Evolutionary conservation across 1,140 invertebrate species (phyloP).

Genomic region (Coelopa frigida): DNA sequence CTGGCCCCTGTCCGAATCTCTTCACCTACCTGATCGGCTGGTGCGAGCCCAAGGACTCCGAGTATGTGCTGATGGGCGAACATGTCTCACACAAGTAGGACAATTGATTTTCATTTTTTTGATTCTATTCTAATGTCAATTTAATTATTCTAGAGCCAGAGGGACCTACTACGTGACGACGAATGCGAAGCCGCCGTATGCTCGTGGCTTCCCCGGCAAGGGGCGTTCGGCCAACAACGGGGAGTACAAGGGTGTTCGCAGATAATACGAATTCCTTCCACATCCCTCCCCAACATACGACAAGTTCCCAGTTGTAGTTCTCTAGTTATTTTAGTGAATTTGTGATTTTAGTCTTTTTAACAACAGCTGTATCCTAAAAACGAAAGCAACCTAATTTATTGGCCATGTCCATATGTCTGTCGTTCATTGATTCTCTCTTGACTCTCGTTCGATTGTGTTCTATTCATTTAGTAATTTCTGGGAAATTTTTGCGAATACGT

Average conservation of each 20-base stretch:
- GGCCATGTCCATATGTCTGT: too few species aligned
- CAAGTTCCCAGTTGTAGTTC: too few species aligned
- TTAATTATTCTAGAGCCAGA: slow-evolving; percentile 66
- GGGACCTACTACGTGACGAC: slow-evolving; percentile 79
- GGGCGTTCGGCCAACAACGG: slow-evolving; percentile 33
- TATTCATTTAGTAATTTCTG: too few species aligned
- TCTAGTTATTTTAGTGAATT: too few species aligned
- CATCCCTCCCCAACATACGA: too few species aligned
- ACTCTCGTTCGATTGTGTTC: too few species aligned
- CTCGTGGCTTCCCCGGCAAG: slow-evolving; percentile 68
- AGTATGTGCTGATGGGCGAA: slow-evolving; percentile 78
- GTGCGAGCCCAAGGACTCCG: slow-evolving; percentile 66
- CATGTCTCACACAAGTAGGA: slow-evolving; percentile 64
- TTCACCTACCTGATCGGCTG: slow-evolving; percentile 73
- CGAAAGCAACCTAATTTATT: too few species aligned
- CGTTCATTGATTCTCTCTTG: too few species aligned
- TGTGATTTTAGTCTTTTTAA: too few species aligned
- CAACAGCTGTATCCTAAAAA: too few species aligned
- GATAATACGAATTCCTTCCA: slow-evolving; percentile 18
- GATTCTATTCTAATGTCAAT: slow-evolving; percentile 10
- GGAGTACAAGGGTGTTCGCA: slow-evolving; percentile 37
- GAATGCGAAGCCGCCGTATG: slow-evolving; percentile 75
- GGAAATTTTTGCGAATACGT: too few species aligned
- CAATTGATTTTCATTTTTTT: background rate
- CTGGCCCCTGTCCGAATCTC: slow-evolving; percentile 70